These are phyloP conservation scores for Corythaeola cristata DNA, from an alignment of 2,113 vertebrate species.

Conservation along the genomic window DNA sequence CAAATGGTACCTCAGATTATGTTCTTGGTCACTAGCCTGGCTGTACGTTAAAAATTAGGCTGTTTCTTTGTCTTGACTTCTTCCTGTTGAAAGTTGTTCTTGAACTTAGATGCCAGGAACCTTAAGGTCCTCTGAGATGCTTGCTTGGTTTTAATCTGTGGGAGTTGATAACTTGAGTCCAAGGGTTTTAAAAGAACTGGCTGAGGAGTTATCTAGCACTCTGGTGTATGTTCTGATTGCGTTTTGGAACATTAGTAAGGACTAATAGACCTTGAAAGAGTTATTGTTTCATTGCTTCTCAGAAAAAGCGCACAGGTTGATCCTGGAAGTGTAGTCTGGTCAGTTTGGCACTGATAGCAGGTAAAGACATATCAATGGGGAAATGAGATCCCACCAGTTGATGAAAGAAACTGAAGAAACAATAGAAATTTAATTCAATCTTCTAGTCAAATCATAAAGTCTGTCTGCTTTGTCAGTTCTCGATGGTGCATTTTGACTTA, in stretches of 20 bases:
- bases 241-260: not conserved
- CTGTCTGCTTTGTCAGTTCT: not conserved
- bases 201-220: not conserved
- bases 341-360: not conserved
- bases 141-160: not conserved
- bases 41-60: not conserved
- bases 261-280: not conserved
- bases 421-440: not conserved
- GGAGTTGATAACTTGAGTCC: not conserved
- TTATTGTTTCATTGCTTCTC: not conserved
- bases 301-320: not conserved
- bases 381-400: not conserved
- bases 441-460: not conserved
- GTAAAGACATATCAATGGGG: not conserved
- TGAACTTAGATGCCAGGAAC: not conserved
- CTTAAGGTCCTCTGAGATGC: not conserved
- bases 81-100: not conserved
- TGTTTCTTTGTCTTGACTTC: not conserved
- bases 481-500: not conserved
- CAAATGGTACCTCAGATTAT: not conserved
- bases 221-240: not conserved
- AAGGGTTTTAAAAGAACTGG: not conserved
- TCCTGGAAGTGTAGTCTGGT: not conserved
- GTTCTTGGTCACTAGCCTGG: not conserved
- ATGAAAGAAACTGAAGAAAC: not conserved